These are phyloP conservation scores for Macropus fuliginosus DNA, from an alignment of 2,797 vertebrate genomes.

Conservation along the genomic window DNA sequence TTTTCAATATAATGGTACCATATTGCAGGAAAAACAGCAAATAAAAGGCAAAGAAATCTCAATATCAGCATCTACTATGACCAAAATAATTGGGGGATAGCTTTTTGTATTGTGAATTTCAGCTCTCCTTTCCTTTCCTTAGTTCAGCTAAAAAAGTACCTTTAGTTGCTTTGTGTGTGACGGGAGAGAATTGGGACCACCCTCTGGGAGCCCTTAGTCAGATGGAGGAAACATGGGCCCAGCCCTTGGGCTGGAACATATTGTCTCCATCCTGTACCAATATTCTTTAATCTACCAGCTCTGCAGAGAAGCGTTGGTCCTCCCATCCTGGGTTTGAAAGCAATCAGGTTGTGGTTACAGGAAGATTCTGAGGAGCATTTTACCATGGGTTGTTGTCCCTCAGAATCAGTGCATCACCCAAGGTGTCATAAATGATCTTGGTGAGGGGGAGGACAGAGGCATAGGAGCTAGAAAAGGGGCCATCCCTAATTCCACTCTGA, in stretches of 20 bases:
- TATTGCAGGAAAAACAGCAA: background rate
- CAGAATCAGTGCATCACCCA: background rate
- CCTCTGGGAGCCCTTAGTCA: background rate
- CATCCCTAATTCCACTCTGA: background rate
- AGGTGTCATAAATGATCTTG: background rate
- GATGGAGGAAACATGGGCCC: too few species aligned
- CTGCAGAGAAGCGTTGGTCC: background rate
- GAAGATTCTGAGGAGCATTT: background rate
- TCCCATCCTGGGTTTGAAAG: background rate
- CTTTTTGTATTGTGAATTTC: background rate
- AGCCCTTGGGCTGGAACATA: background rate
- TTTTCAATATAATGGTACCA: accelerated
- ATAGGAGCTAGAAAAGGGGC: background rate
- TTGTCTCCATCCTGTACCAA: background rate
- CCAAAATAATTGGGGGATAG: background rate
- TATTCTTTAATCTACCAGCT: background rate
- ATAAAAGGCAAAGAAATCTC: background rate
- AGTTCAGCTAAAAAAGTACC: background rate
- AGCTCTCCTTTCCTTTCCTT: background rate
- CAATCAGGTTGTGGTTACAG: background rate
- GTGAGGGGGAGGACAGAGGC: background rate
- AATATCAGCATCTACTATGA: background rate
- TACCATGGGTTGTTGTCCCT: background rate
- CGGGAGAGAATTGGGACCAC: background rate
- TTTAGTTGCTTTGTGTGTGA: background rate